phyloP scores from a whole-genome alignment of 2,113 vertebrate genomes.

The Strix uralensis region DNA sequence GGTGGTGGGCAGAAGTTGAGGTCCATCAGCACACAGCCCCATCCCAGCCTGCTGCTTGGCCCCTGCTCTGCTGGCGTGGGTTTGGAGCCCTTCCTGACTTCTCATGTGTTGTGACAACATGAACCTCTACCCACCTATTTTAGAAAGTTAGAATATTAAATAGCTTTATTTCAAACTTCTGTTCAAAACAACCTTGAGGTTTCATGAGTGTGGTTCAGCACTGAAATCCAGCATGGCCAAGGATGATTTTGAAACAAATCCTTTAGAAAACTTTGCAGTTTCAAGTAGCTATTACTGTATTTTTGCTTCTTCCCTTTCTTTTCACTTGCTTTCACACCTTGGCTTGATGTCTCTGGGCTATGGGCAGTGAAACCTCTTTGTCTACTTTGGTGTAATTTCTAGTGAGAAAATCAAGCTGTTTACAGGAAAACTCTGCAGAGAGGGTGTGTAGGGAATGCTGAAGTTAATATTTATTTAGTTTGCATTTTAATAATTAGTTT shows the following conservation, averaged over 20 bases:
- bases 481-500: neutral
- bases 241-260: neutral
- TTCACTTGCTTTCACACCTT: neutral
- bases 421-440: neutral
- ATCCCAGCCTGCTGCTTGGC: no score
- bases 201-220: neutral
- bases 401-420: neutral
- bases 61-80: neutral
- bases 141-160: neutral
- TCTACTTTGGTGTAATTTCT: neutral
- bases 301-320: neutral
- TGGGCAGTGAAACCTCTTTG: neutral
- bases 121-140: neutral
- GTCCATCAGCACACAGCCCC: neutral
- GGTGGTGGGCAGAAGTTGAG: neutral
- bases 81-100: neutral
- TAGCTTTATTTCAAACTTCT: neutral
- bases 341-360: neutral
- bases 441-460: neutral
- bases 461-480: neutral
- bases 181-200: neutral
- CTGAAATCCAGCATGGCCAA: neutral
- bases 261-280: neutral
- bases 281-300: neutral
- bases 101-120: fast-evolving